Base-by-base conservation (phyloP, 2,888 invertebrate species). In the Mythimna pallens region DNA sequence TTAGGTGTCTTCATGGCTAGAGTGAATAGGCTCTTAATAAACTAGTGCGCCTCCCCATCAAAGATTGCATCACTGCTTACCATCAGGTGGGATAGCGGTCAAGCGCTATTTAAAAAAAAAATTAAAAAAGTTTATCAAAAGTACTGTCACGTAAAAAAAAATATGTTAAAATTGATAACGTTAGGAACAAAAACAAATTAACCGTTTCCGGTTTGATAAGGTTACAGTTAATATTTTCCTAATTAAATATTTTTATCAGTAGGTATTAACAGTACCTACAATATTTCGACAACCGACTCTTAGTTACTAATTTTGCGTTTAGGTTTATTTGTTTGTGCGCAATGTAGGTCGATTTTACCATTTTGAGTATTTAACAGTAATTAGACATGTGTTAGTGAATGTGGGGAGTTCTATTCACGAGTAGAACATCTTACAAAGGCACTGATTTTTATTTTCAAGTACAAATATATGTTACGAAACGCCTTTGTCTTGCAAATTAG, bases 331-430 rank as follows among this genome's bases (percentile, higher is more conserved):
- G 67, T 73, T 61, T 70, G 36, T 47, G 25, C 65, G 36, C 9
- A 63, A 82, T 73, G 70, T 83, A 70, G 83, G 73, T 70, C 74
- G 76, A 76, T 83, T 71, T 74, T 74, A 77, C 73, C 47, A 77
- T 70, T 78, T 71, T 73, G 79, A 66, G 63, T 72, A 70, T 25
- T 86, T 84, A 81, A 79, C 79, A 71, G n/a, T 34, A 66, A 76
- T 85, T 78, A 76, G 54, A 59, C 10, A n/a, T 54, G 52, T 63
- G 34, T 47, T 30, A 47, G 52, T 10, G 43, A 70, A 68, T 67
- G 47, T 59, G 61, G 57, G 20, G 65, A 47, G 17, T 43, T 70
- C 66, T 43, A 58, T 66, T 66, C 52, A 65, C 22, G n/a, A 4
- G 0, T 43, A 47, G 25, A 70, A 67, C 12, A n/a, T 67, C 40